Percentiles rank a stretch among this genome's conserved stretches.
Conservation (phyloP, 2,888 invertebrate genomes). For the Leptarthrus brevirostris region DNA sequence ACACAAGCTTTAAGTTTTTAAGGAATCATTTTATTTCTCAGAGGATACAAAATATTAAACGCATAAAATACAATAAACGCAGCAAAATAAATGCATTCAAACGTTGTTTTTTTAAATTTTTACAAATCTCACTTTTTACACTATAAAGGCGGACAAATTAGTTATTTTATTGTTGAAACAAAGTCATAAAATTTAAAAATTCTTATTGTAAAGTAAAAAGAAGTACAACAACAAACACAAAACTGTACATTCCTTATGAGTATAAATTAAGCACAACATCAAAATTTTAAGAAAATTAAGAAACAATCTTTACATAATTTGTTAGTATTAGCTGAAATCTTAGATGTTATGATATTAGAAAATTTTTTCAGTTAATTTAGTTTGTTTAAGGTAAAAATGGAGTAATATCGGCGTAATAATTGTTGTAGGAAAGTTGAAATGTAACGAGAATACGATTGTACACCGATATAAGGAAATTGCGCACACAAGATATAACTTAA, state of each 20-base stretch:
- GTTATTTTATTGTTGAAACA: neutral
- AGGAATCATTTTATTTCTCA: slow-evolving; percentile 27
- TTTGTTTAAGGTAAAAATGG: neutral
- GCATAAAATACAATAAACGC: slow-evolving; percentile 36
- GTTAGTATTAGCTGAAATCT: neutral
- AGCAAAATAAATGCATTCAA: slow-evolving; percentile 42
- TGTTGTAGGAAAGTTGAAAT: neutral
- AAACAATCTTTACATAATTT: neutral
- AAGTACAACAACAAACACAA: slow-evolving; percentile 35
- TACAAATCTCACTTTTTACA: slow-evolving; percentile 30
- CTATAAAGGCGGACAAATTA: slow-evolving; percentile 28
- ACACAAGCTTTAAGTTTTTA: neutral
- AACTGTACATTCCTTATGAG: slow-evolving; percentile 31
- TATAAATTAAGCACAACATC: slow-evolving; percentile 47
- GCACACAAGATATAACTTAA: neutral
- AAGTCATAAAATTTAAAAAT: neutral
- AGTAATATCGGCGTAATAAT: neutral
- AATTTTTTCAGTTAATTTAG: neutral
- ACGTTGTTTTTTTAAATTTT: slow-evolving; percentile 2
- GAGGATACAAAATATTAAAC: slow-evolving; percentile 41
- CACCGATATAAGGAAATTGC: neutral
- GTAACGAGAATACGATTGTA: neutral
- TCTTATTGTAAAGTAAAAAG: slow-evolving; percentile 10
- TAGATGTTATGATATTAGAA: slow-evolving; percentile 3
- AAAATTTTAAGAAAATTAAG: slow-evolving; percentile 25